Percentiles rank a stretch among this genome's conserved stretches.
phyloP scores from a whole-genome alignment of 2,797 vertebrate genomes.

The Oryzias sinensis region DNA sequence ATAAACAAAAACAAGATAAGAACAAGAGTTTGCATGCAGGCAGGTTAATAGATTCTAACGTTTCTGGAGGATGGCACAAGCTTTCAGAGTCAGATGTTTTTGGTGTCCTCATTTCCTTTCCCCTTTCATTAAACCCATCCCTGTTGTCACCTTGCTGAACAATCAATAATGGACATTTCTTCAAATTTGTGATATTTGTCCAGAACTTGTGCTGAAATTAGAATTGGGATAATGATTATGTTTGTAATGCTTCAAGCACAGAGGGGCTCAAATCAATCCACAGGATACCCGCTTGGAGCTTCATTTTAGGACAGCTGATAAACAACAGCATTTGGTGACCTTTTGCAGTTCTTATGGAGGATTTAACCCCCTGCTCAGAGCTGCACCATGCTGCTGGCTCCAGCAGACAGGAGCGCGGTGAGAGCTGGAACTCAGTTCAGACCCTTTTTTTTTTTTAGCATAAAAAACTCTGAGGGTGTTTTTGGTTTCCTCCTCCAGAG shows the following conservation, averaged over 20 bases:
- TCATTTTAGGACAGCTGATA: conserved; percentile 66
- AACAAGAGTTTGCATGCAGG: too few species aligned
- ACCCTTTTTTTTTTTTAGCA: conserved; percentile 34
- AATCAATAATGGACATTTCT: not conserved
- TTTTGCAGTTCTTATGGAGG: conserved; percentile 76
- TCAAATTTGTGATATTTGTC: conserved; percentile 7
- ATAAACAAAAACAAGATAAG: too few species aligned
- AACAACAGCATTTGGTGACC: conserved; percentile 83
- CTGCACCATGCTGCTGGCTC: conserved; percentile 62
- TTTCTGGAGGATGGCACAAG: too few species aligned
- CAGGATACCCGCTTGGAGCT: conserved; percentile 53
- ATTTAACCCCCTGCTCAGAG: conserved; percentile 73
- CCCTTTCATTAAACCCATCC: not conserved
- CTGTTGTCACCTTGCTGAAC: not conserved
- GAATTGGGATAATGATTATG: conserved; percentile 4
- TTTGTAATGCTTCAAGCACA: conserved; percentile 27
- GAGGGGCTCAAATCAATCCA: conserved; percentile 53
- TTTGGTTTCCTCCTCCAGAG: conserved; percentile 20
- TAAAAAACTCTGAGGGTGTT: conserved; percentile 20
- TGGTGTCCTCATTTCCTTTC: not conserved
- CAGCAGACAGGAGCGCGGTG: conserved; percentile 47
- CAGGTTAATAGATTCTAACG: too few species aligned
- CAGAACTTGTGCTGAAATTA: conserved; percentile 12
- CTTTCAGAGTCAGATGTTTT: too few species aligned
- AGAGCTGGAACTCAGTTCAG: conserved; percentile 47